phyloP scores from a whole-genome alignment of 2,888 invertebrate genomes.

The Rhagium mordax region DNA sequence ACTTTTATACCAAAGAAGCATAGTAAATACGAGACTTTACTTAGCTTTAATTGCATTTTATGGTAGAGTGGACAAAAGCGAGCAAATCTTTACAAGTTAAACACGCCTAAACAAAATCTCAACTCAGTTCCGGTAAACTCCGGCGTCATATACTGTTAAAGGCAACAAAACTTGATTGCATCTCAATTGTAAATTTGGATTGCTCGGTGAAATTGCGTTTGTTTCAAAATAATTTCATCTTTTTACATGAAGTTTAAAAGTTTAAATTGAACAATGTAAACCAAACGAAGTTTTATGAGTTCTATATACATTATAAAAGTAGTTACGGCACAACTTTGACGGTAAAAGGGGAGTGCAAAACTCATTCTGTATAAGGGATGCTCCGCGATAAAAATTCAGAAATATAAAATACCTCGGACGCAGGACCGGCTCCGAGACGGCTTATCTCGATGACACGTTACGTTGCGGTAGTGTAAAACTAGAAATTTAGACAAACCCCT shows the following conservation, averaged over 20 bases:
- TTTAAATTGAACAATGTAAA: conserved; percentile 68
- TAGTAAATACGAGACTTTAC: conserved; percentile 28
- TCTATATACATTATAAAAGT: conserved; percentile 67
- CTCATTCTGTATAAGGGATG: conserved; percentile 56
- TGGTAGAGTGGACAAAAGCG: conserved; percentile 20
- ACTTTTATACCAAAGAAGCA: not conserved
- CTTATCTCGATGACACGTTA: not conserved
- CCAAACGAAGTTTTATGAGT: conserved; percentile 67
- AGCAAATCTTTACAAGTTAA: conserved; percentile 27
- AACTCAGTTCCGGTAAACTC: conserved; percentile 4
- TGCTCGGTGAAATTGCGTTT: conserved; percentile 64
- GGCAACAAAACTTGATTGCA: conserved; percentile 45
- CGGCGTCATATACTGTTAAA: conserved; percentile 26
- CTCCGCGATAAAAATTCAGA: conserved; percentile 57
- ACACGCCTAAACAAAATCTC: conserved; percentile 22
- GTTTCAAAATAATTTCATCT: conserved; percentile 67
- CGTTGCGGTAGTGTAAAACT: too few relatives aligned
- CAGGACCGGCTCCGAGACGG: conserved; percentile 37
- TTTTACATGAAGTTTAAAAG: conserved; percentile 63
- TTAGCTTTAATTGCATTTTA: conserved; percentile 36
- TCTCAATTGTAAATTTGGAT: conserved; percentile 43
- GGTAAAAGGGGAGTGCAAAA: conserved; percentile 59
- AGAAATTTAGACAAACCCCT: too few relatives aligned
- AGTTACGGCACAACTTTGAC: conserved; percentile 63
- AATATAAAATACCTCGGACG: conserved; percentile 46